phyloP scores from a whole-genome alignment of 2,113 vertebrate genomes.

The Mystacornis crossleyi region DNA sequence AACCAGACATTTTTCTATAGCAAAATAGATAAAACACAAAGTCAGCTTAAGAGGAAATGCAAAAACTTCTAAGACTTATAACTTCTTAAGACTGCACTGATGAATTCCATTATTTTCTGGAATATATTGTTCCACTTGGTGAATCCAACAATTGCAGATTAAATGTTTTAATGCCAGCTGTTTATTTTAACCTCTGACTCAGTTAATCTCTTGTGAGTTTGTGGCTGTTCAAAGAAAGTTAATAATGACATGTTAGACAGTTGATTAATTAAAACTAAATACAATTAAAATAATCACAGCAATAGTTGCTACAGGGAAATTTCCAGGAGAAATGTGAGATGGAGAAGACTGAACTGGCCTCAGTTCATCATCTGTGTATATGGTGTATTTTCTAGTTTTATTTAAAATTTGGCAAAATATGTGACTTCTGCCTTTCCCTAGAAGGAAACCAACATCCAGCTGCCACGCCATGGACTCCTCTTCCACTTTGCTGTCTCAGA shows the following conservation, averaged over 20 bases:
- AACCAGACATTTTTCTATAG: background rate
- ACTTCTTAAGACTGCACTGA: slow-evolving; percentile 1
- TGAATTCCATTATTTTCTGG: slow-evolving; percentile 9
- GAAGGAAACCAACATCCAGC: background rate
- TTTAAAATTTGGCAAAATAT: background rate
- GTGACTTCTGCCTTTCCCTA: background rate
- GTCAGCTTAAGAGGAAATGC: background rate
- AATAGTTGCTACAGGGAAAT: slow-evolving; percentile 9
- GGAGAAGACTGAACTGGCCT: background rate
- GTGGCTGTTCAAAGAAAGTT: slow-evolving; percentile 64
- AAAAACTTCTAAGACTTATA: background rate
- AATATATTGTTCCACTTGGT: slow-evolving; percentile 49
- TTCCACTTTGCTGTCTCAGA: background rate
- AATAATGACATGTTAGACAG: slow-evolving; percentile 56
- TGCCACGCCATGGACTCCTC: background rate
- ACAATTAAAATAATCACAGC: slow-evolving; percentile 21
- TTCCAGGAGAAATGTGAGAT: background rate
- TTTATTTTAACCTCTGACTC: slow-evolving; percentile 68
- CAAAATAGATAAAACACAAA: background rate
- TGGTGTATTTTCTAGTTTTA: background rate
- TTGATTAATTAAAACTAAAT: slow-evolving; percentile 63
- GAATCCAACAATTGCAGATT: slow-evolving; percentile 37
- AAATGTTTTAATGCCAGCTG: slow-evolving; percentile 64
- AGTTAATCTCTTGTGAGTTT: slow-evolving; percentile 70
- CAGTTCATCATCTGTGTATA: background rate